Base-by-base conservation (phyloP, 2,888 invertebrate species). In the Celastrina argiolus region DNA sequence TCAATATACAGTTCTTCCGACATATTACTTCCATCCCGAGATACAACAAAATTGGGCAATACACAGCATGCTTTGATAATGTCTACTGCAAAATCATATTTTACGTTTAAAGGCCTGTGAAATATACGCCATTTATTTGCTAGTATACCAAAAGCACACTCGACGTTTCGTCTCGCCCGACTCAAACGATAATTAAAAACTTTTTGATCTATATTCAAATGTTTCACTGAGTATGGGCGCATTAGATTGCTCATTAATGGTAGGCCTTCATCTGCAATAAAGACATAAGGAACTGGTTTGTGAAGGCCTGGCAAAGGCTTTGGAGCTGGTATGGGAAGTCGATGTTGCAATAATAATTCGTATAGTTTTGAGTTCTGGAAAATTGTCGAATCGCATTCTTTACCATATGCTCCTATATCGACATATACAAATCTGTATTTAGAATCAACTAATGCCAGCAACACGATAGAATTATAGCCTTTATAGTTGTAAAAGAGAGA, bases 401-500 rank as follows among this genome's bases (percentile, higher is more conserved):
- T 73, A 56, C 72, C 70, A 72, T 69, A 71, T 66, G 71, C 67
- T 66, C 72, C 74, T 56, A 73, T 68, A 26, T 71, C 69, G 16
- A 73, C 67, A 67, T 61, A 70, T 26, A 70, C 39, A 41, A 73
- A 73, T 66, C 67, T 68, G 56, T 70, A 71, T 59, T 69, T 68
- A 1, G 73, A 68, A 39, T 73, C 70, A 1, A 69, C 69, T 45
- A 72, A 26, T 58, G 71, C 73, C 63, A 75, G 67, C 63, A 75
- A 70, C 63, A 75, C 68, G 63, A 71, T 72, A 64, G 72, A 72
- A 71, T 68, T 65, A 34, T 68, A 71, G 26, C 67, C 58, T 36
- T 73, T 73, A 26, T 73, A 74, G 65, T 74, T 74, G 42, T 56
- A 72, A 72, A 71, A 71, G 22, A 69, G 69, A 56, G 71, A 73